Evolutionary conservation across 2,888 invertebrate genomes (phyloP), one percentile per base, ranked within the genome.

Genomic region (Balanococcus diminutus): DNA sequence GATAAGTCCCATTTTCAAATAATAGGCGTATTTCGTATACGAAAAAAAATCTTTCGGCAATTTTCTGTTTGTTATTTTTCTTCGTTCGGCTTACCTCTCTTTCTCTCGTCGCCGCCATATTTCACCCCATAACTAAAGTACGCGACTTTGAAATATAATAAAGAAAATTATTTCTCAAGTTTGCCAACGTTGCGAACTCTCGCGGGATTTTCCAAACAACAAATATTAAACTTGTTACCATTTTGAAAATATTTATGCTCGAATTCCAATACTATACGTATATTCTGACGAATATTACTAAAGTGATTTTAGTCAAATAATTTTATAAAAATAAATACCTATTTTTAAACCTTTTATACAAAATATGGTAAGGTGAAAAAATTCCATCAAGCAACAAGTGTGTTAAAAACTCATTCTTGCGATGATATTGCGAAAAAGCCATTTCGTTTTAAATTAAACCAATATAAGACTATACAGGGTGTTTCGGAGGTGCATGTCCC

Each of bases 1-100:
- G 67, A 67, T 84, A 67, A 67, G 56, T 84, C 84, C 84, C 84
- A 84, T 84, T 84, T 84, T 84, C 84, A 67, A 84, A 84, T 84
- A 84, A 67, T 51, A 82, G 46, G 9, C 75, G 75, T 79, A 79
- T 79, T 79, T 79, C 32, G 56, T 51, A 51, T 56, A 56, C 75
- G 28, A 19, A n/a, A 79, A 79, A 79, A 79, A 79, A 79, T 79
- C 75, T 79, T 79, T 79, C 75, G 75, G 36, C 75, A 79, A 79
- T 79, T 79, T 79, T 79, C 75, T 79, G 75, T 79, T 79, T 79
- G 75, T 79, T 79, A 79, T 79, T 79, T 79, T 79, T 36, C 75
- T 79, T 79, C 36, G 19, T 79, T 79, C 36, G 19, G 75, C 75
- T 79, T 79, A 79, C 75, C 72, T 72, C 75, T 79, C 72, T 72